phyloP scores from a whole-genome alignment of 2,888 invertebrate genomes.

The Drosophila putrida region DNA sequence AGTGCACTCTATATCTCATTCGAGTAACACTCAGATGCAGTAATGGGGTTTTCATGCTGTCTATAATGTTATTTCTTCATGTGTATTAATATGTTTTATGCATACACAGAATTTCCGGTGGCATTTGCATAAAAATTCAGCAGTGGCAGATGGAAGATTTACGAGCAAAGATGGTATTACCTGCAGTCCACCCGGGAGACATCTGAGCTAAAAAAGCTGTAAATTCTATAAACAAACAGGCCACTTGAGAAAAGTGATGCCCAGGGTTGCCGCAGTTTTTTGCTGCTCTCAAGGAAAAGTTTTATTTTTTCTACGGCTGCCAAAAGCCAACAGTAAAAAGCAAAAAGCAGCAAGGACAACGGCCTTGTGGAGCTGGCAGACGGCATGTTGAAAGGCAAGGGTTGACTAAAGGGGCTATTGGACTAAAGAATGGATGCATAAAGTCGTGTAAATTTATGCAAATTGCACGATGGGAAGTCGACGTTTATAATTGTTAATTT shows the following conservation, averaged over 20 bases:
- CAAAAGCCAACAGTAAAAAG: slow-evolving; percentile 43
- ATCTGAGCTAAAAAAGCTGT: slow-evolving; percentile 46
- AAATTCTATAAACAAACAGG: slow-evolving; percentile 69
- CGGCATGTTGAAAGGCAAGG: slow-evolving; percentile 17
- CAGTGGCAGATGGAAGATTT: slow-evolving; percentile 30
- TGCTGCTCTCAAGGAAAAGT: slow-evolving; percentile 50
- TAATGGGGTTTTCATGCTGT: background rate
- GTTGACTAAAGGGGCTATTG: background rate
- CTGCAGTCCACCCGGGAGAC: slow-evolving; percentile 17
- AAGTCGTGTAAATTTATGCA: slow-evolving; percentile 59
- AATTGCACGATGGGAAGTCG: slow-evolving; percentile 53
- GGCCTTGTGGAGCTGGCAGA: slow-evolving; percentile 32
- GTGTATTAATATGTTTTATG: background rate
- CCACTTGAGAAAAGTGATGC: slow-evolving; percentile 56
- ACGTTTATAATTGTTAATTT: slow-evolving; percentile 56
- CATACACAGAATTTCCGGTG: slow-evolving; percentile 14
- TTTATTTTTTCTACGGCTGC: slow-evolving; percentile 64
- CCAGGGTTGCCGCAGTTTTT: background rate
- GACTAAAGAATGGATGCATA: slow-evolving; percentile 24
- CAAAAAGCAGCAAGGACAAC: slow-evolving; percentile 47
- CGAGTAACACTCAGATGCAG: background rate
- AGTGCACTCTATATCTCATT: background rate
- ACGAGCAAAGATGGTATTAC: slow-evolving; percentile 16
- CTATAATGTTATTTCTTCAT: background rate
- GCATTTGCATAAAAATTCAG: slow-evolving; percentile 29